A percentile compares a stretch with the other conserved stretches of the same genome.
phyloP scores from a whole-genome alignment of 1,140 invertebrate genomes.

The Nebria ingens region DNA sequence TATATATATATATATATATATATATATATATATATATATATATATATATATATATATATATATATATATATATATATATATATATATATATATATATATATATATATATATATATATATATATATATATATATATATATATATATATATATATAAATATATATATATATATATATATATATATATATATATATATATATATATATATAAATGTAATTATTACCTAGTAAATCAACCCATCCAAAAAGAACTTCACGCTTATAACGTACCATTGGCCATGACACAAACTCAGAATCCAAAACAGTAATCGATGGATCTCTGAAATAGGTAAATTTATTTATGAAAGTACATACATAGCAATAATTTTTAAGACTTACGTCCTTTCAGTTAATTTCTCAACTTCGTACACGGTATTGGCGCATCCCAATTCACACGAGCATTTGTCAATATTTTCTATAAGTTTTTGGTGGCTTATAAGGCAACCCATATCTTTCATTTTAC shows the following conservation, averaged over 20 bases:
- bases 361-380: slow-evolving; percentile 36
- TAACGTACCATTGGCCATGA: slow-evolving; percentile 64
- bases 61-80: too few relatives aligned
- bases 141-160: slow-evolving; percentile 2
- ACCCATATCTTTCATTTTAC: slow-evolving; percentile 41
- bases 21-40: too few relatives aligned
- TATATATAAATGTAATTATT: slow-evolving; percentile 12
- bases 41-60: too few relatives aligned
- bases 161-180: neutral
- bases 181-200: neutral
- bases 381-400: slow-evolving; percentile 54
- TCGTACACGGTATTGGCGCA: slow-evolving; percentile 62
- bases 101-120: too few relatives aligned
- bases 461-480: slow-evolving; percentile 44
- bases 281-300: slow-evolving; percentile 47
- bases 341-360: slow-evolving; percentile 7
- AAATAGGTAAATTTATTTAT: slow-evolving; percentile 17
- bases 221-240: slow-evolving; percentile 64
- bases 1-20: too few relatives aligned
- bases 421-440: slow-evolving; percentile 53
- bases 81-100: too few relatives aligned
- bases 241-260: slow-evolving; percentile 63
- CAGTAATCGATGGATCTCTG: slow-evolving; percentile 23
- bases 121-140: slow-evolving; percentile 1
- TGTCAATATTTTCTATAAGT: slow-evolving; percentile 45